Conservation (phyloP, 2,888 invertebrate species). For the Disparrhopalites patrizii region DNA sequence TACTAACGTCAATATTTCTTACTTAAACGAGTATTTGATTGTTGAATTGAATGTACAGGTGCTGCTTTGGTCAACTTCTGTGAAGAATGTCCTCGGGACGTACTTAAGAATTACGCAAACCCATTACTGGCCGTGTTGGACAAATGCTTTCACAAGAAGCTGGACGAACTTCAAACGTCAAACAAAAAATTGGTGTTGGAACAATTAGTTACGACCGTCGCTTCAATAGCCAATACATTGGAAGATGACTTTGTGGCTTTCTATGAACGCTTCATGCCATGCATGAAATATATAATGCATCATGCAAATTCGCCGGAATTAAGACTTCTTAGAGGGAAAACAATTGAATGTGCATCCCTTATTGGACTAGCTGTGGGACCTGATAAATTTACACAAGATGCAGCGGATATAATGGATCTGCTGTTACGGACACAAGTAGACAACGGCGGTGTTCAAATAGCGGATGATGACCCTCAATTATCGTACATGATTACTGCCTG, state of each 20-base stretch:
- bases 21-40: neutral
- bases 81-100: slow-evolving; percentile 95
- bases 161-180: slow-evolving; percentile 88
- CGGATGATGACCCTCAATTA: slow-evolving; percentile 94
- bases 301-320: slow-evolving; percentile 84
- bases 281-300: slow-evolving; percentile 93
- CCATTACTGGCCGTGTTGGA: slow-evolving; percentile 80
- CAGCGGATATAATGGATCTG: slow-evolving; percentile 93
- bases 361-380: slow-evolving; percentile 67
- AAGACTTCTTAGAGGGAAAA: slow-evolving; percentile 78
- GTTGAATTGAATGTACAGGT: slow-evolving; percentile 55
- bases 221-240: slow-evolving; percentile 96
- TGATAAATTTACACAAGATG: slow-evolving; percentile 61
- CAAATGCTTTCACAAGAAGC: slow-evolving; percentile 81
- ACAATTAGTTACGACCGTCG: slow-evolving; percentile 97
- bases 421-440: slow-evolving; percentile 74
- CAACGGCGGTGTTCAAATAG: slow-evolving; percentile 66
- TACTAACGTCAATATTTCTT: neutral
- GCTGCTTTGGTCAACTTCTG: slow-evolving; percentile 99
- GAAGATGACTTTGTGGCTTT: slow-evolving; percentile 92
- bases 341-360: slow-evolving; percentile 97
- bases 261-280: slow-evolving; percentile 71
- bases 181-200: slow-evolving; percentile 95
- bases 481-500: slow-evolving; percentile 98
- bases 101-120: slow-evolving; percentile 84